Percentiles rank a stretch among this genome's conserved stretches.
phyloP scores from a whole-genome alignment of 2,113 vertebrate species.

The Pollimyrus isidori region DNA sequence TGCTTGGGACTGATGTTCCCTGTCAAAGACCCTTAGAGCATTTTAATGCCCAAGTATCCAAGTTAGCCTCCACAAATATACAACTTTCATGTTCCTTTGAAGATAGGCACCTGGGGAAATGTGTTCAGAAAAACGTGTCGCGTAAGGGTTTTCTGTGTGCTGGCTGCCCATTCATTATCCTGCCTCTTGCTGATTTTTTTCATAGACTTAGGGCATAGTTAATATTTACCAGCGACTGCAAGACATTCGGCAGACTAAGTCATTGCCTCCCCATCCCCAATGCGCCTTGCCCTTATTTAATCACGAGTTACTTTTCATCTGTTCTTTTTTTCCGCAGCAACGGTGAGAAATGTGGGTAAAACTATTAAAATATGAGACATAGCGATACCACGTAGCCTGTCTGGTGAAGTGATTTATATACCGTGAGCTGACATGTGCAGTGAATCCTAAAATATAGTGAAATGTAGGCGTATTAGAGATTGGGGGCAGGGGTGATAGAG shows the following conservation, averaged over 20 bases:
- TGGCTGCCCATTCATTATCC: constrained; percentile 56
- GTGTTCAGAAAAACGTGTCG: constrained; percentile 34
- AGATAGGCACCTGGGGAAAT: constrained; percentile 11
- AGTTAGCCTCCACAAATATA: background rate
- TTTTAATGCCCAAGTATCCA: background rate
- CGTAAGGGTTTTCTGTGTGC: constrained; percentile 46
- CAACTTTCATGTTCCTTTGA: background rate
- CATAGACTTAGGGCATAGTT: background rate
- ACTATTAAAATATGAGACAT: background rate
- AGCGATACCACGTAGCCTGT: background rate
- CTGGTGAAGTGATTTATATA: background rate
- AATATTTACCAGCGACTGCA: background rate
- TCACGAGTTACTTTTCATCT: background rate
- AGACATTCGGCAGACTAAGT: background rate
- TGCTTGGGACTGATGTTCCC: background rate
- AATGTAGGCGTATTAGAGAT: background rate
- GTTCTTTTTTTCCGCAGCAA: background rate
- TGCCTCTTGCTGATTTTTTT: constrained; percentile 45
- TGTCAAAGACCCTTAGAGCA: background rate
- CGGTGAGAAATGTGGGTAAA: background rate
- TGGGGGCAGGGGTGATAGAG: background rate
- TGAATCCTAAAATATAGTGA: background rate
- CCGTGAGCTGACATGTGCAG: background rate
- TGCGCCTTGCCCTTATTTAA: background rate
- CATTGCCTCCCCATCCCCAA: background rate